phyloP scores from a whole-genome alignment of 1,140 invertebrate species.

The Drosophila burlai region DNA sequence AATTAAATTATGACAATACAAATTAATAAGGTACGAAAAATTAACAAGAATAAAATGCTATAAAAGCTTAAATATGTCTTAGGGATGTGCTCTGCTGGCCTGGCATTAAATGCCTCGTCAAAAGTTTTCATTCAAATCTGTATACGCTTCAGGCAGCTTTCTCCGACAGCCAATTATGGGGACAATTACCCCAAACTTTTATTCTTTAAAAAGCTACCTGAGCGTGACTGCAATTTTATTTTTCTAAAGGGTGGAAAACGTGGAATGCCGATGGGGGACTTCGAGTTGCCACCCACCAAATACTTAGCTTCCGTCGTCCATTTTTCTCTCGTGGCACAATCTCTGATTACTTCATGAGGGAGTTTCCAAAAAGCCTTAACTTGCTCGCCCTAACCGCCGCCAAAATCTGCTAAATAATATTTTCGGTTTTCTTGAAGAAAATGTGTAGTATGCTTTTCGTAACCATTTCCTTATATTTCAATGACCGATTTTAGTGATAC shows the following conservation, averaged over 20 bases:
- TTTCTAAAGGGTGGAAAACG: slow-evolving; percentile 1
- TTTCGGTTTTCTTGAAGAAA: background rate
- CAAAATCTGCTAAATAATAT: no score
- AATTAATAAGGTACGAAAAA: no score
- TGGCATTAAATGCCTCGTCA: background rate
- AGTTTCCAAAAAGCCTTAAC: background rate
- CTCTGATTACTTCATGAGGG: background rate
- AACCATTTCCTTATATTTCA: no score
- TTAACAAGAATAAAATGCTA: background rate
- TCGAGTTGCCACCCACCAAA: background rate
- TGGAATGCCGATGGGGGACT: background rate
- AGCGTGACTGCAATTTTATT: slow-evolving; percentile 8
- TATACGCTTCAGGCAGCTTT: background rate
- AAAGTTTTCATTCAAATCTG: background rate
- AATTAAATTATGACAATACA: no score
- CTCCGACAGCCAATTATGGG: slow-evolving; percentile 5
- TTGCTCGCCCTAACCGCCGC: background rate
- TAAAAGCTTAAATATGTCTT: background rate
- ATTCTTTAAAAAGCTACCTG: background rate
- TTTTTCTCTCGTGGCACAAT: background rate
- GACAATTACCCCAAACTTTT: background rate
- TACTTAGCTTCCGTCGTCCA: no score
- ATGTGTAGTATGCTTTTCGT: background rate
- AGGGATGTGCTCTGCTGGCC: no score
- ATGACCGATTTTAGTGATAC: no score